Base-by-base conservation (phyloP, 1,140 invertebrate species). In the Forficula auricularia region DNA sequence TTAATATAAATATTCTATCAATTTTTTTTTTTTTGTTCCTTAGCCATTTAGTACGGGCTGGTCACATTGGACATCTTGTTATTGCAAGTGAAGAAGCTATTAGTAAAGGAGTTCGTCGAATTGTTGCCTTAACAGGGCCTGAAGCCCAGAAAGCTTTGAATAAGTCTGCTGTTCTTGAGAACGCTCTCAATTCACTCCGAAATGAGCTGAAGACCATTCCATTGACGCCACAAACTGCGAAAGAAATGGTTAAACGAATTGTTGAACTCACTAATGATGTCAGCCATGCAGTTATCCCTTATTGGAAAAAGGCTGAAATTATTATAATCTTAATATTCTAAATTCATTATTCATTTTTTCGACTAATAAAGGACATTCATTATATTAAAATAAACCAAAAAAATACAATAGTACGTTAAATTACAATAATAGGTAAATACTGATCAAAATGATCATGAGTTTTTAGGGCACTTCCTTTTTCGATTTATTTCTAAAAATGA, bases 1-100 rank as follows among this genome's bases (percentile, higher is more conserved):
- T n/a, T 2, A 36, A 16, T 36, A 36, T 36, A 36, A 12, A 14
- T 12, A 36, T 14, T 36, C 7, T 12, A 36, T 10, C 19, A 40
- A 57, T 51, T 43, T 45, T 52, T 44, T 45, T 59, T 60, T 31
- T 27, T 27, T 10, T 6, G 10, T 6, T 6, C 4, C 10, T 27
- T 50, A 79, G 75, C 4, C 94, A 98, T 73, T 71, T 98, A 35
- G 71, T 79, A 49, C 77, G 78, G 51, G 79, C 86, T 19, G 79
- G 82, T 1, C 89, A 98, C 57, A 84, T 96, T 57, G 89, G 87
- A 38, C 77, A 90, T 52, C 91, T 98, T 67, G 80, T 96, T 0
- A 97, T 99, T 55, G 73, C 87, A 2, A 86, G 80, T 55, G 96
- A 99, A 72, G 96, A 99, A 67, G 94, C 95, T 9, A 98, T 99